Conservation (phyloP, 2,888 invertebrate species). For the Barypeithes pellucidus region DNA sequence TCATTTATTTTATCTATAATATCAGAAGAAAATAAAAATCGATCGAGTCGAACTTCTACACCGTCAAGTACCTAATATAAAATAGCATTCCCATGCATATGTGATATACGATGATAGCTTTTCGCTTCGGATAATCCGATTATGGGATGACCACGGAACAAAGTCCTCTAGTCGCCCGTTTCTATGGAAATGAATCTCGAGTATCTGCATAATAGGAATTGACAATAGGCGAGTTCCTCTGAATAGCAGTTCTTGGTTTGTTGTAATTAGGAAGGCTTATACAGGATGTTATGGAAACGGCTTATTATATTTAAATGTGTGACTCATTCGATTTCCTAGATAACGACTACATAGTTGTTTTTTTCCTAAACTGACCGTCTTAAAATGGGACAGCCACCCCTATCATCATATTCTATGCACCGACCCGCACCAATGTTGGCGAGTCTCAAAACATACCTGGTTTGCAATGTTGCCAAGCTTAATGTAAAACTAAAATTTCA, state of each 20-base stretch:
- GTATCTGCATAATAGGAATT: not conserved
- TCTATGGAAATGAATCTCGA: conserved; percentile 15
- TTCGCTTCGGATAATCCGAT: conserved; percentile 40
- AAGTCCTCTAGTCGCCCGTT: conserved; percentile 23
- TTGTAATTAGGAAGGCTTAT: not conserved
- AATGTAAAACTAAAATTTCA: too few species aligned
- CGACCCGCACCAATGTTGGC: too few species aligned
- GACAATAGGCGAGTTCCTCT: not conserved
- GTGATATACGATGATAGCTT: conserved; percentile 38
- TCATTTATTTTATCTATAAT: not conserved
- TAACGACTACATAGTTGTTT: too few species aligned
- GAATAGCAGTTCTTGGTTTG: not conserved
- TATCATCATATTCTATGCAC: too few species aligned
- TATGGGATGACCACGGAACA: conserved; percentile 36
- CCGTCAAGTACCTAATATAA: conserved; percentile 18
- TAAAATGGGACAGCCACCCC: too few species aligned
- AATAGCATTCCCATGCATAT: conserved; percentile 34
- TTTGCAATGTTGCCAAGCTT: too few species aligned
- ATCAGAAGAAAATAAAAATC: not conserved
- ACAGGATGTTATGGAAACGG: too few species aligned
- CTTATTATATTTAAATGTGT: too few species aligned
- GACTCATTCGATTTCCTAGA: too few species aligned
- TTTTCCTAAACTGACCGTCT: too few species aligned
- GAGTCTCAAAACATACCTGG: too few species aligned
- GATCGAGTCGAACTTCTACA: not conserved